phyloP scores from a whole-genome alignment of 2,888 invertebrate species.

The Petrophora chlorosata region DNA sequence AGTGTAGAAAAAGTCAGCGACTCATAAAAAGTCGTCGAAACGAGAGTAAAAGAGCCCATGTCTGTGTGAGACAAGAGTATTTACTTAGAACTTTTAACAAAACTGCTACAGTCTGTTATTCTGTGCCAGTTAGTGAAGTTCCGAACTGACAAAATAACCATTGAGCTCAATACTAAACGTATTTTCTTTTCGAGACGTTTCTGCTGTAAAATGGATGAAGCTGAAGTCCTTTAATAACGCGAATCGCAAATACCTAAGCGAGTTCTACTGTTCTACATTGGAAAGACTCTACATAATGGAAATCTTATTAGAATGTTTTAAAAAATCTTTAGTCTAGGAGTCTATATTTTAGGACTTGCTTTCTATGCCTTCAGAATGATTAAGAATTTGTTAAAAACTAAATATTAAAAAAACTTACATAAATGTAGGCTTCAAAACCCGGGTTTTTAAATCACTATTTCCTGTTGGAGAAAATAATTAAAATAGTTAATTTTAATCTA shows the following conservation, averaged over 20 bases:
- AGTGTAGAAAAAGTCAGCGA: constrained; percentile 9
- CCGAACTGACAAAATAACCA: constrained; percentile 42
- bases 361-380: no score
- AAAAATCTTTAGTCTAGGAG: no score
- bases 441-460: no score
- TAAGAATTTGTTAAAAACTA: no score
- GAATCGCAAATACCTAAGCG: neutral
- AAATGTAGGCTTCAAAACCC: no score
- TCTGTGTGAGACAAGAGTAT: constrained; percentile 37
- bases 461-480: no score
- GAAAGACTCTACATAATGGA: no score
- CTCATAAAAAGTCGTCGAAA: constrained; percentile 7
- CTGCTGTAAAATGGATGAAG: constrained; percentile 1
- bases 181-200: constrained; percentile 23
- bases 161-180: constrained; percentile 32
- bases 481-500: no score
- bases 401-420: no score
- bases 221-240: neutral
- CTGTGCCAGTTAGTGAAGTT: constrained; percentile 35
- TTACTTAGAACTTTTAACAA: constrained; percentile 44
- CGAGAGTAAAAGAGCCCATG: constrained; percentile 15
- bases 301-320: no score
- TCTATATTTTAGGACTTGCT: no score
- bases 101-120: constrained; percentile 41
- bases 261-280: neutral